Evolutionary conservation across 1,140 invertebrate genomes (phyloP).

Genomic region (Drosophila auraria): DNA sequence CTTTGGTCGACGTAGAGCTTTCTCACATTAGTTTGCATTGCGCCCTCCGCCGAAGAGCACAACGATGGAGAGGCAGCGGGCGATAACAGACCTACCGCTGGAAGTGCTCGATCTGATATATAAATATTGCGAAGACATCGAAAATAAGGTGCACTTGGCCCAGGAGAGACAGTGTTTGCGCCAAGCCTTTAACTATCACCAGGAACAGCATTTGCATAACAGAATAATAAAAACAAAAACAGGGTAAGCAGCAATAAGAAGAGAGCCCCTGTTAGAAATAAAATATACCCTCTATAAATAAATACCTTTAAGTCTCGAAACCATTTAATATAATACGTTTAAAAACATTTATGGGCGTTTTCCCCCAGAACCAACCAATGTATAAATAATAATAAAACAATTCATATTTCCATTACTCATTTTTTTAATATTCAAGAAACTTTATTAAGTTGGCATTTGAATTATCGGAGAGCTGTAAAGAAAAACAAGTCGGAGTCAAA

Average conservation of each 20-base stretch:
- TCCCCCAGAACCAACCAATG: too few species aligned
- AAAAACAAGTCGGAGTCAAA: not conserved
- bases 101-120: conserved; percentile 31
- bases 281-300: conserved; percentile 11
- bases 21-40: not conserved
- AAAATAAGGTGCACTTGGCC: not conserved
- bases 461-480: not conserved
- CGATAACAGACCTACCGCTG: conserved; percentile 7
- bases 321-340: not conserved
- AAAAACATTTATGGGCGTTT: not conserved
- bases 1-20: not conserved
- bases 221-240: conserved; percentile 32
- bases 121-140: not conserved
- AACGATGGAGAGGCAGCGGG: conserved; percentile 1
- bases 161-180: not conserved
- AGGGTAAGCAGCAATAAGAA: conserved; percentile 4
- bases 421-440: not conserved
- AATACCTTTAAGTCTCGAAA: too few species aligned
- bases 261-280: not conserved
- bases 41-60: not conserved
- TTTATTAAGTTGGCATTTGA: not conserved
- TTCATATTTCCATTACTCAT: not conserved
- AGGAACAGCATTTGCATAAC: not conserved
- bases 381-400: not conserved
- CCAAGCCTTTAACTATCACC: conserved; percentile 23